These are phyloP conservation scores for Gopherus flavomarginatus DNA, from an alignment of 2,113 vertebrate species.

Conservation along the genomic window DNA sequence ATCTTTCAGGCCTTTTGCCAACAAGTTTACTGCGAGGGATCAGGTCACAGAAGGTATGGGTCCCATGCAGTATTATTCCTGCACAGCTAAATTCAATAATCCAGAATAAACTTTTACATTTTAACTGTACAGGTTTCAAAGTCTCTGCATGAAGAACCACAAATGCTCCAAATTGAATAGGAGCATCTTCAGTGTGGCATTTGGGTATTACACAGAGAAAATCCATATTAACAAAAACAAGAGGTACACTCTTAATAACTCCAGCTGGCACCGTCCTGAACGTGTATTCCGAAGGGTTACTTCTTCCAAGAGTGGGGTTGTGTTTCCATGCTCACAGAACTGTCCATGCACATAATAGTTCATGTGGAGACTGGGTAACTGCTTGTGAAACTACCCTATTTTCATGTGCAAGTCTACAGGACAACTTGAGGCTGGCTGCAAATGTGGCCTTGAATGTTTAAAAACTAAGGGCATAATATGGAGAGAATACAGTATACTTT, in stretches of 20 bases:
- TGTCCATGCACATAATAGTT: not conserved
- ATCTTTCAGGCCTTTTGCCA: slow-evolving; percentile 44
- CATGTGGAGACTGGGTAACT: not conserved
- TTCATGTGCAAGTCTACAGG: not conserved
- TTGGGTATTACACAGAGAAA: not conserved
- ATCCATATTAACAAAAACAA: not conserved
- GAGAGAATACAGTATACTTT: not conserved
- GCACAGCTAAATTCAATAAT: not conserved
- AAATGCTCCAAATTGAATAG: not conserved
- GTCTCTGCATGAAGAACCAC: not conserved
- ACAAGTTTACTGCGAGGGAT: not conserved
- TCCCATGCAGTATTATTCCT: slow-evolving; percentile 3
- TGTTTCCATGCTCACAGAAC: not conserved
- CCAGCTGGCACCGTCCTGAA: not conserved
- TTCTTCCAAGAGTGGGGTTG: not conserved
- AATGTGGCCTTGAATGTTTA: slow-evolving; percentile 43
- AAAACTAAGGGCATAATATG: slow-evolving; percentile 11
- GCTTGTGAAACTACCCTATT: not conserved
- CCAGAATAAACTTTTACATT: not conserved
- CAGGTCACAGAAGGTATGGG: slow-evolving; percentile 36
- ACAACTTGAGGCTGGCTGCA: slow-evolving; percentile 25
- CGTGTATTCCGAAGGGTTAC: not conserved
- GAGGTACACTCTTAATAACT: not conserved
- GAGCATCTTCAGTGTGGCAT: not conserved
- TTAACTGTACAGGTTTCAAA: not conserved